phyloP scores from a whole-genome alignment of 1,140 invertebrate species.

The Sycobia sp. region DNA sequence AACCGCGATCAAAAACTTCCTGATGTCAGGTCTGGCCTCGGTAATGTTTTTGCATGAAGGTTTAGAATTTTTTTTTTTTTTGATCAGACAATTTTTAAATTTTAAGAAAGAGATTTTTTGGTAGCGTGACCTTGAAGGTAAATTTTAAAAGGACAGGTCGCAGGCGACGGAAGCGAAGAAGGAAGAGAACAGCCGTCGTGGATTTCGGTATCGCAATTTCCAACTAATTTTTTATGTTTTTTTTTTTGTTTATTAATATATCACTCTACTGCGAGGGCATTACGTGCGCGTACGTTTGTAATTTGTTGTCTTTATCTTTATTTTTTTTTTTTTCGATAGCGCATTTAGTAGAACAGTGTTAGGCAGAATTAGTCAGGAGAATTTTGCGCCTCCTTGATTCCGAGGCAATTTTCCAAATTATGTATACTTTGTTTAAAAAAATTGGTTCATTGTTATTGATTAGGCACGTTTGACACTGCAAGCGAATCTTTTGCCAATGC shows the following conservation, averaged over 20 bases:
- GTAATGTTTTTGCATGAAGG: conserved; percentile 27
- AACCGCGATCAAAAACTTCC: conserved; percentile 1
- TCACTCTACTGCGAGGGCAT: too few relatives aligned
- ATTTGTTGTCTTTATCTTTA: conserved; percentile 8
- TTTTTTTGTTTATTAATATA: conserved; percentile 5
- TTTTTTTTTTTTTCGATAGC: too few relatives aligned
- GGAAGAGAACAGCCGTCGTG: conserved; percentile 18
- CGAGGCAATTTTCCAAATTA: too few relatives aligned
- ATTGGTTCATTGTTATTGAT: too few relatives aligned
- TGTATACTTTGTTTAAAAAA: too few relatives aligned
- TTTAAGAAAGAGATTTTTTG: background rate
- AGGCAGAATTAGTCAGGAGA: conserved; percentile 11
- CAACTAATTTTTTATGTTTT: conserved; percentile 10
- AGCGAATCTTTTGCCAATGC: too few relatives aligned
- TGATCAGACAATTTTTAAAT: background rate
- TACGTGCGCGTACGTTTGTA: conserved; percentile 29
- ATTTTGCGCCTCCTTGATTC: too few relatives aligned
- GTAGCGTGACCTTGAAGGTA: conserved; percentile 24
- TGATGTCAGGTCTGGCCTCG: conserved; percentile 15
- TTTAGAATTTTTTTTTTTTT: background rate
- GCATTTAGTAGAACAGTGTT: conserved; percentile 14
- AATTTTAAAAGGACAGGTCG: background rate
- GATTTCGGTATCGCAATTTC: conserved; percentile 19
- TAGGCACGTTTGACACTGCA: too few relatives aligned
- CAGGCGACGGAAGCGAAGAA: conserved; percentile 23